Base-by-base conservation (phyloP, 2,113 vertebrate species). In the Bubo blakistoni region DNA sequence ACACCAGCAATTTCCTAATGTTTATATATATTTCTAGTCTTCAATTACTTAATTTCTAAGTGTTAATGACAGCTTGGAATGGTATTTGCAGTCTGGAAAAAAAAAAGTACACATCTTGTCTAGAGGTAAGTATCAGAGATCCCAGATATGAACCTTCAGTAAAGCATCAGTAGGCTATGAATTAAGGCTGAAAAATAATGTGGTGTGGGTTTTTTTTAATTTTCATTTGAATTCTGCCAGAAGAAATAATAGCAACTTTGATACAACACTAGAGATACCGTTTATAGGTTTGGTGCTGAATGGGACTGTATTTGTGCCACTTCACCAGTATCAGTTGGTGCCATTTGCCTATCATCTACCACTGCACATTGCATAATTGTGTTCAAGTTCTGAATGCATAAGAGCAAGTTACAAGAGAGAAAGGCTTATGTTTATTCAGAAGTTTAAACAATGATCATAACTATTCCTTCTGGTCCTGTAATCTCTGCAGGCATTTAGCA, bases 401-500 rank as follows among this genome's bases (percentile, higher is more conserved):
- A 80, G 47, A 74, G 59, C 63, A 58, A 78, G 63, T 69, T 70
- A 30, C 30, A 72, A 40, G 58, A 69, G 58, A 73, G 44, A 80
- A 83, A 92, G 42, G 18, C 51, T 74, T 95, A 51, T 69, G 27
- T 90, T 30, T 88, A 70, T 81, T 94, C 73, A 62, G 71, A 49
- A 86, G 67, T 90, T 77, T 92, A 92, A 96, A 85, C 54, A 79
- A 30, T 21, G 42, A 86, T 77, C n/a, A 29, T 70, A 83, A 77
- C 72, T 95, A 46, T 94, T 88, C 59, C n/a, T 94, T 46, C 86
- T 51, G 55, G 54, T 32, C 77, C 69, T 66, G 13, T 84, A 83
- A 83, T 94, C 86, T 92, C 88, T 86, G 77, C 72, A 94, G 76
- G 63, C 32, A 54, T 88, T 88, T 93, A 92, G 82, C 74, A 49